Percentiles rank a stretch among this genome's conserved stretches.
These are phyloP conservation scores for Callinectes sapidus DNA, from an alignment of 2,888 invertebrate genomes.

Conservation along the genomic window DNA sequence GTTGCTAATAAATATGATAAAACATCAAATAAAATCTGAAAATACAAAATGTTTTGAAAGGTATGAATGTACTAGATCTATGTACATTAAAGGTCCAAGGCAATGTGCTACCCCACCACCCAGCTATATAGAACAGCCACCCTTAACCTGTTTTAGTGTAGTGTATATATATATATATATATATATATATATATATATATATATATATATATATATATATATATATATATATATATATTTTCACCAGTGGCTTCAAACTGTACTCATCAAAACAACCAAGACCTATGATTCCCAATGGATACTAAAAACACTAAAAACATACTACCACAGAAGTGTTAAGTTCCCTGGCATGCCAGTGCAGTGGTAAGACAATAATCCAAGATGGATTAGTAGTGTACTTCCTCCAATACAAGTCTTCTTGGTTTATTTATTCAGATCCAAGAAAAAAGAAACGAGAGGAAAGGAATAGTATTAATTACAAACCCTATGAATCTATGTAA, in stretches of 20 bases:
- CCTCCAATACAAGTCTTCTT: no score
- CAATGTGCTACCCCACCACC: background rate
- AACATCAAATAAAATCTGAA: background rate
- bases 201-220: no score
- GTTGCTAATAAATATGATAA: background rate
- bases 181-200: no score
- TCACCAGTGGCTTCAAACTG: slow-evolving; percentile 5
- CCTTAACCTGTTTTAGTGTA: background rate
- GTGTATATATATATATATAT: no score
- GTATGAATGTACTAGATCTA: background rate
- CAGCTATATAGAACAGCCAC: background rate
- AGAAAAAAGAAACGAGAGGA: no score
- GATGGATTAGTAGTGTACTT: background rate
- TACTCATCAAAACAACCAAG: slow-evolving; percentile 11
- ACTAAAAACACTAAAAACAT: background rate
- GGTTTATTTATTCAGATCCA: no score
- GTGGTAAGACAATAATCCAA: background rate
- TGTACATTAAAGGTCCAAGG: background rate
- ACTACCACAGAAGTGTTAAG: background rate
- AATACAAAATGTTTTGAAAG: slow-evolving; percentile 20
- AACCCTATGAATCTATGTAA: no score
- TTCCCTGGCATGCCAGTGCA: background rate
- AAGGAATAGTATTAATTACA: no score
- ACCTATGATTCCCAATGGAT: background rate
- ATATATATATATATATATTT: no score